phyloP scores from a whole-genome alignment of 2,888 invertebrate species.

The Norana najaformis region DNA sequence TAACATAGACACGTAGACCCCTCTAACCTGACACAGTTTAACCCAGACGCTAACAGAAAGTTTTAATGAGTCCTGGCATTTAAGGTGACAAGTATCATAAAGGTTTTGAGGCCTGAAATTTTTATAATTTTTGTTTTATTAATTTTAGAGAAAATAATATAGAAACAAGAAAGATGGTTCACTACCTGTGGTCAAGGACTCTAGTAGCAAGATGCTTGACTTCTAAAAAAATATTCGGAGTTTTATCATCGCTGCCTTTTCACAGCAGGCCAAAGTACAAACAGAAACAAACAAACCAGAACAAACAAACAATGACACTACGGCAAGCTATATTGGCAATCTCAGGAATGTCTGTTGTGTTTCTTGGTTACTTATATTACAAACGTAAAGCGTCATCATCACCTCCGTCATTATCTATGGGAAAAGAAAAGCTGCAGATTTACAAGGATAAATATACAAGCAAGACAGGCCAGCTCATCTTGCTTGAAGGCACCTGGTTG shows the following conservation, averaged over 20 bases:
- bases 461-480: constrained; percentile 29
- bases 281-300: background rate
- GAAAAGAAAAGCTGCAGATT: background rate
- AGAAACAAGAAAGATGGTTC: background rate
- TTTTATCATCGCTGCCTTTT: background rate
- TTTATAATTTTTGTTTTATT: background rate
- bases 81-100: background rate
- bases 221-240: background rate
- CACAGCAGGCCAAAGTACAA: background rate
- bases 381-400: background rate
- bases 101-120: background rate
- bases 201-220: background rate
- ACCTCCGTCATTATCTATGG: background rate
- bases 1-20: too few relatives aligned
- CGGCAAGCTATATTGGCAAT: background rate
- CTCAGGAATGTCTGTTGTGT: background rate
- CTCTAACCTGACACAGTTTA: too few relatives aligned
- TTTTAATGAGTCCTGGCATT: background rate
- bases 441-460: constrained; percentile 21
- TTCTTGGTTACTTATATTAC: background rate
- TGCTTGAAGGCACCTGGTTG: constrained; percentile 33
- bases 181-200: background rate
- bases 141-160: background rate
- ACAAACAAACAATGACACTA: background rate
- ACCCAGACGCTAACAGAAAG: too few relatives aligned